Evolutionary conservation across 2,113 vertebrate species (phyloP), one percentile per base, ranked within the genome.

Genomic region (Neolamprologus devosi): DNA sequence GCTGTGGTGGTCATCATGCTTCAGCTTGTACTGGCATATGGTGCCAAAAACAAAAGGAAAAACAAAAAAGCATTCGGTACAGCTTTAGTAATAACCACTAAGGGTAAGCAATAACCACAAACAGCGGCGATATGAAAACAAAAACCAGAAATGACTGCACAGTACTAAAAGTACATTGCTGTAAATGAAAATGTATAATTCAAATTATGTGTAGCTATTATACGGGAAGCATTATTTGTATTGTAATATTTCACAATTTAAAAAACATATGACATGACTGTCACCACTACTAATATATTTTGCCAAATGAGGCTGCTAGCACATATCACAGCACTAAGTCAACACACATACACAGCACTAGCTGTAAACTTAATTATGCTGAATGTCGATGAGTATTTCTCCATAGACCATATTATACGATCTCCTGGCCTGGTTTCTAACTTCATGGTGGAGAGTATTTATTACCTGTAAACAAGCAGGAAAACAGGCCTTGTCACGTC

Each of bases 401-500:
- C 57, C 21, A 81, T 88, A 45, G 85, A 86, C 88, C 53, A 81
- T 30, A 88, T 92, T 93, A 88, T 85, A 88, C 58, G 70, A 88
- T 93, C 84, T 89, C 79, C 57, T 92, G 90, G 54, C 89, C 91
- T 81, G 84, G 65, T 89, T 92, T 94, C 87, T 75, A 88, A 87
- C 93, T 88, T 89, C 54, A 47, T 58, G 33, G 65, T 47, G 85
- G 81, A 85, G 51, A 54, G 88, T 94, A 88, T 95, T 94, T 93
- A 96, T 95, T 93, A 94, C 94, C 94, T 93, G 91, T 94, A 95
- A 96, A 94, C 94, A 92, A 90, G 90, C 86, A 82, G 86, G 90
- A 90, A 93, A 94, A 89, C 91, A 88, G 89, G 81, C 89, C 82
- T 89, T 87, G 94, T 94, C 93, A 93, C 92, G 88, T 95, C 91